These are phyloP conservation scores for Takifugu bimaculatus DNA, from an alignment of 2,113 vertebrate species.

Conservation along the genomic window DNA sequence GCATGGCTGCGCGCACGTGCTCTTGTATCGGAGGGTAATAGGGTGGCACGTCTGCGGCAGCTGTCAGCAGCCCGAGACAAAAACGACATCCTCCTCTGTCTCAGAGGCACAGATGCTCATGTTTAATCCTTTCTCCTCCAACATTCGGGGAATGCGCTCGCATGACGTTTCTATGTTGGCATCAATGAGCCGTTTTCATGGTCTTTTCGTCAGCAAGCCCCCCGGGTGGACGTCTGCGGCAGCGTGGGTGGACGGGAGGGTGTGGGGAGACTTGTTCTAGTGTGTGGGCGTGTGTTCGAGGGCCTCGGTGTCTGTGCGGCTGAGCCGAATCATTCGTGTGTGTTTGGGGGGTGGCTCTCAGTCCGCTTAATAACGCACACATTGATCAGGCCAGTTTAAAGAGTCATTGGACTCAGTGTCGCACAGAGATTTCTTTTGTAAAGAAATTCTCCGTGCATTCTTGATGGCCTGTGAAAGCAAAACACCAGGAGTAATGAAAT, in stretches of 20 bases:
- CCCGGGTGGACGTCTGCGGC: constrained; percentile 12
- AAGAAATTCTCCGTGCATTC: constrained; percentile 23
- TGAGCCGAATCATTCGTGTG: constrained; percentile 26
- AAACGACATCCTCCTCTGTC: constrained; percentile 33
- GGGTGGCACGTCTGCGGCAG: constrained; percentile 44
- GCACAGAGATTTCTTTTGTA: constrained; percentile 16
- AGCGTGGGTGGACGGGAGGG: constrained; percentile 29
- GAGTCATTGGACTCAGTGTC: constrained; percentile 22
- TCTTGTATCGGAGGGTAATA: constrained; percentile 45
- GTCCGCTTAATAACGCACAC: constrained; percentile 45
- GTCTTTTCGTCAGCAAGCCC: constrained; percentile 42
- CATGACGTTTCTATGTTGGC: constrained; percentile 20
- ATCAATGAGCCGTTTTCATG: constrained; percentile 49
- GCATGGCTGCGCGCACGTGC: constrained; percentile 15
- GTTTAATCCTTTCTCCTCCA: constrained; percentile 37
- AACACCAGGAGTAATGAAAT: constrained; percentile 24
- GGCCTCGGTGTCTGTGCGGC: constrained; percentile 12
- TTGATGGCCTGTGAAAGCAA: constrained; percentile 9
- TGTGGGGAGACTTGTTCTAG: constrained; percentile 16
- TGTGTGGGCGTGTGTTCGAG: background rate
- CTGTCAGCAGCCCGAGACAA: constrained; percentile 16
- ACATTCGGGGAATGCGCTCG: constrained; percentile 17
- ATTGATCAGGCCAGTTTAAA: constrained; percentile 55
- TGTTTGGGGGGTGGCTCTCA: constrained; percentile 38
- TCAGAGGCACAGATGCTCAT: constrained; percentile 48